phyloP scores from a whole-genome alignment of 2,888 invertebrate species.

The Auanema freiburgensis region DNA sequence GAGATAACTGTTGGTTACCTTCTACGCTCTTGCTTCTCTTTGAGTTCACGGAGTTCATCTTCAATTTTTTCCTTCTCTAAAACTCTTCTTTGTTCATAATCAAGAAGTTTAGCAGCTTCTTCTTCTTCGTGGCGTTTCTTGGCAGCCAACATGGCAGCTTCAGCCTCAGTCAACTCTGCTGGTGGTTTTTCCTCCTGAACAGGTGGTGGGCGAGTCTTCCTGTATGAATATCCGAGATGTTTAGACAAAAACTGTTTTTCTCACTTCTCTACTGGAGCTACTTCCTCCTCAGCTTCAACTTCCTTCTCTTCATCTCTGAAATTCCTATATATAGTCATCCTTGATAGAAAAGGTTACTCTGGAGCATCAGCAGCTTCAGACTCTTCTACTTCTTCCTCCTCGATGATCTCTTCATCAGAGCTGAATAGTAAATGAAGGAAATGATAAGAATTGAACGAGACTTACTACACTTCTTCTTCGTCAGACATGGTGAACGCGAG shows the following conservation, averaged over 20 bases:
- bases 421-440: constrained; percentile 34
- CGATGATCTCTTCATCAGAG: constrained; percentile 59
- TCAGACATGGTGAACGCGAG: no score
- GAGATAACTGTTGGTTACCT: neutral
- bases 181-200: no score
- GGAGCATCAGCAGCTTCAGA: constrained; percentile 28
- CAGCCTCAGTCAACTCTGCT: no score
- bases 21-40: no score
- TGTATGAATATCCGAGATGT: no score
- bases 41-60: no score
- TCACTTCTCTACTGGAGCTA: constrained; percentile 31
- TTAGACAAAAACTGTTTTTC: no score
- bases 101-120: constrained; percentile 62
- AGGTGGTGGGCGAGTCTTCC: no score
- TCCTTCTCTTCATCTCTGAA: neutral
- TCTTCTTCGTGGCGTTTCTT: constrained; percentile 65
- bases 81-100: constrained; percentile 62
- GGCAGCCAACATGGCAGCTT: no score
- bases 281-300: constrained; percentile 18
- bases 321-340: neutral
- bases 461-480: no score
- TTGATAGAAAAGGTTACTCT: constrained; percentile 27
- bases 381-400: constrained; percentile 50
- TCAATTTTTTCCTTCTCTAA: no score
- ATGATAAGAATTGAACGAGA: no score